Evolutionary conservation across 2,113 vertebrate species (phyloP).

Genomic region (Gasterosteus nipponicus): DNA sequence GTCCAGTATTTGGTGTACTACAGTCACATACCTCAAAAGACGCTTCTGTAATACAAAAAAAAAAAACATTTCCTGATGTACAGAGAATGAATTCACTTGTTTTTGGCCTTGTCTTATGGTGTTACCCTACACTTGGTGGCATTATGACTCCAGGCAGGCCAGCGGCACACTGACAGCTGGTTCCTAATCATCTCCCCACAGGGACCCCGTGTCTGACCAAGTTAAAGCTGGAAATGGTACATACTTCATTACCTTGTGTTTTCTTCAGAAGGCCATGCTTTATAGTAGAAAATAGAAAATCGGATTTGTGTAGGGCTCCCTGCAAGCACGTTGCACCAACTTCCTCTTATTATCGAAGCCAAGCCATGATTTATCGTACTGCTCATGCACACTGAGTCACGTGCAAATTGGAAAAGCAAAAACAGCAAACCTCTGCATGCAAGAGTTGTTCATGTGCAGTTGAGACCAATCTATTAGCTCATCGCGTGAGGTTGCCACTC

Average conservation of each 20-base stretch:
- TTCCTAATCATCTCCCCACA: constrained; percentile 60
- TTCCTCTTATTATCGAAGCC: background rate
- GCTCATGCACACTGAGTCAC: background rate
- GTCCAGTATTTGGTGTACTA: background rate
- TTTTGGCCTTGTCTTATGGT: constrained; percentile 10
- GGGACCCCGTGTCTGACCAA: constrained; percentile 35
- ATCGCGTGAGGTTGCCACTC: constrained; percentile 6
- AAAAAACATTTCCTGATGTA: too few relatives aligned
- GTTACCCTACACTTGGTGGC: constrained; percentile 33
- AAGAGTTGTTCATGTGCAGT: background rate
- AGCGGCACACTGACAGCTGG: constrained; percentile 46
- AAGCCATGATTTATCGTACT: background rate
- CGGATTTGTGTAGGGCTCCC: background rate
- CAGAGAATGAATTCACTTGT: background rate
- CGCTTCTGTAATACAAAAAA: background rate
- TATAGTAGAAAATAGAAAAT: constrained; percentile 7
- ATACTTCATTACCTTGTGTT: background rate
- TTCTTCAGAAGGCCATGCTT: background rate
- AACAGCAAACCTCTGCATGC: background rate
- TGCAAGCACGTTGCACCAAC: background rate
- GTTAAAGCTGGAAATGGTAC: constrained; percentile 9
- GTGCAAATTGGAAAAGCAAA: constrained; percentile 1
- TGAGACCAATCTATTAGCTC: background rate
- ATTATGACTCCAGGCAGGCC: constrained; percentile 54
- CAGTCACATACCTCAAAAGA: background rate